Conservation (phyloP, 2,888 invertebrate genomes). For the Parnassius glacialis region DNA sequence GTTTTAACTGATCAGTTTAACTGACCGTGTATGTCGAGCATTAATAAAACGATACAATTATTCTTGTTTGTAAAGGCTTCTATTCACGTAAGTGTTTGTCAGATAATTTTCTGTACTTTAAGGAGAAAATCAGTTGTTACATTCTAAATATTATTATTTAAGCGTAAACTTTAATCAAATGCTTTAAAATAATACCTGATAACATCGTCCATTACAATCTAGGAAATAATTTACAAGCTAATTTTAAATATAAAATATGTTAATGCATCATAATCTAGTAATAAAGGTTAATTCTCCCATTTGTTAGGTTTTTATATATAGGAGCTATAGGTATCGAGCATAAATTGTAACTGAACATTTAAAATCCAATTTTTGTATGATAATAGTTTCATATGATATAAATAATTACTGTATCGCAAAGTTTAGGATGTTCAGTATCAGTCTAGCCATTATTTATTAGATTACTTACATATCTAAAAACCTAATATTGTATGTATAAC, state of each 20-base stretch:
- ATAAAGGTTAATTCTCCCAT: too few species aligned
- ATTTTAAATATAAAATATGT: not conserved
- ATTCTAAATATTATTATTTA: not conserved
- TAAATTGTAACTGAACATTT: too few species aligned
- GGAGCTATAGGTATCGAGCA: too few species aligned
- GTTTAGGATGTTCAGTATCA: not conserved
- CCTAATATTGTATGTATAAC: not conserved
- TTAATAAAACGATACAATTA: not conserved
- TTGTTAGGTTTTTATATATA: too few species aligned
- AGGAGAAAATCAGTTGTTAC: not conserved
- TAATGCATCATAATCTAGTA: not conserved
- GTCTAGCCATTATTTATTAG: not conserved
- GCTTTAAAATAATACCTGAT: conserved; percentile 11
- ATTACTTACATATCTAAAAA: not conserved
- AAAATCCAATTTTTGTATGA: too few species aligned
- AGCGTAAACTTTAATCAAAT: conserved; percentile 3
- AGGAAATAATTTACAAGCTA: conserved; percentile 3
- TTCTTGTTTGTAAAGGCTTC: too few species aligned
- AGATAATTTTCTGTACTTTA: too few species aligned
- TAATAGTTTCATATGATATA: too few species aligned
- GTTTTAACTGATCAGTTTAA: too few species aligned
- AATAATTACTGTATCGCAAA: not conserved
- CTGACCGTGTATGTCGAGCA: too few species aligned
- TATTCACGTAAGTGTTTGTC: too few species aligned
- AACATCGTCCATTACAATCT: not conserved